Evolutionary conservation across 2,888 invertebrate genomes (phyloP).

Genomic region (Trimorus sp.): DNA sequence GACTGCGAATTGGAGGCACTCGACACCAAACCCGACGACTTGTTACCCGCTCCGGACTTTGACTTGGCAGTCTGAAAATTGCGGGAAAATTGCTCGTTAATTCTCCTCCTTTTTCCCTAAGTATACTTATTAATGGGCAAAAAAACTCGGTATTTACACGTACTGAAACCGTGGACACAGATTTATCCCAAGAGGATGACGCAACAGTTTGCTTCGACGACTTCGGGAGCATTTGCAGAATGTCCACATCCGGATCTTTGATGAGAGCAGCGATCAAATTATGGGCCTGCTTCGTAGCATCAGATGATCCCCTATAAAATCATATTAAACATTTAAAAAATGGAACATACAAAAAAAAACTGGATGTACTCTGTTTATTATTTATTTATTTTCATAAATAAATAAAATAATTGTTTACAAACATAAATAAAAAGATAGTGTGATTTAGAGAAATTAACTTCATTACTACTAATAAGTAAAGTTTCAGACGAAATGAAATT

Average conservation of each 20-base stretch:
- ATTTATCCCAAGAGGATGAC: constrained; percentile 85
- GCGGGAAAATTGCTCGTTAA: too few species aligned
- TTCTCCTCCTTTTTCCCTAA: too few species aligned
- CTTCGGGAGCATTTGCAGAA: constrained; percentile 90
- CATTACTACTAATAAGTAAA: too few species aligned
- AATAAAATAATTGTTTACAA: too few species aligned
- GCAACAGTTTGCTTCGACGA: constrained; percentile 84
- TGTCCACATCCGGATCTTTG: constrained; percentile 97
- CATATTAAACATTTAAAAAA: constrained; percentile 98
- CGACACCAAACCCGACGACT: constrained; percentile 73
- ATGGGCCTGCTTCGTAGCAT: constrained; percentile 96
- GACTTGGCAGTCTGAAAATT: constrained; percentile 77
- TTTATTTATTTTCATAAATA: too few species aligned
- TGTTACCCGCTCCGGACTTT: constrained; percentile 76
- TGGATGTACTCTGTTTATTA: too few species aligned
- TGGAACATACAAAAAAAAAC: too few species aligned
- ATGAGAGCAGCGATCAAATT: constrained; percentile 94
- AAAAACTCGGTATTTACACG: constrained; percentile 2
- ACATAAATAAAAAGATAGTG: too few species aligned
- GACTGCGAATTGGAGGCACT: constrained; percentile 73
- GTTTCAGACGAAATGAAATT: too few species aligned
- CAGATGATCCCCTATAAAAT: constrained; percentile 89
- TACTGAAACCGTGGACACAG: constrained; percentile 81
- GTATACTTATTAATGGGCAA: too few species aligned
- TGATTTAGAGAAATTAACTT: too few species aligned